Evolutionary conservation across 2,797 vertebrate species (phyloP).

Genomic region (Catharus ustulatus): DNA sequence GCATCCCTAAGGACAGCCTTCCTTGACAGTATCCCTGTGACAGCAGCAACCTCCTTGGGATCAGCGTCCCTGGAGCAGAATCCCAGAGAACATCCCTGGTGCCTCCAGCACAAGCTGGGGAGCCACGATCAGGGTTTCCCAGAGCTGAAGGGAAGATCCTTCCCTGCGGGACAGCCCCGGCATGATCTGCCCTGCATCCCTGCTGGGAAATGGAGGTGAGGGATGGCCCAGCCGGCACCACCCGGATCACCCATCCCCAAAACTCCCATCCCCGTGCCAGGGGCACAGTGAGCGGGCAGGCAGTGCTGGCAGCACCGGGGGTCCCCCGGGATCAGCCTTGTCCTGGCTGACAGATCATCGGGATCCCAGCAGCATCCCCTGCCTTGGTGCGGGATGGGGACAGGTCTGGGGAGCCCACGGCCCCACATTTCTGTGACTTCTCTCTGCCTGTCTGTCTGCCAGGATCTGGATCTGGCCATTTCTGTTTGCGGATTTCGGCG

Average conservation of each 20-base stretch:
- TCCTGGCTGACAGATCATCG: fast-evolving
- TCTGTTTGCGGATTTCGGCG: background rate
- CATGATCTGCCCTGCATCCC: background rate
- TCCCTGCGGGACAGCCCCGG: fast-evolving
- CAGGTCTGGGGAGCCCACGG: background rate
- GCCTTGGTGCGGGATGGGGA: fast-evolving
- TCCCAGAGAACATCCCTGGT: background rate
- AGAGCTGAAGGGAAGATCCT: background rate
- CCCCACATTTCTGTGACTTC: fast-evolving
- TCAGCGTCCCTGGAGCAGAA: background rate
- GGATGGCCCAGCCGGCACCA: background rate
- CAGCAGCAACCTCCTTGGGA: background rate
- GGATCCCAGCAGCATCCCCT: background rate
- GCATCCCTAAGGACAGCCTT: background rate
- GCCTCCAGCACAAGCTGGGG: background rate
- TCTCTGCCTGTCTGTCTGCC: background rate
- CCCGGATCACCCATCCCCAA: background rate
- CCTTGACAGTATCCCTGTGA: background rate
- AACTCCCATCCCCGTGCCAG: fast-evolving
- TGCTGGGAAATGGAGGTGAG: fast-evolving
- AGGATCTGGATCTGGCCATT: background rate
- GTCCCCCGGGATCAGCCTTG: background rate
- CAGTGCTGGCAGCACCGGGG: background rate
- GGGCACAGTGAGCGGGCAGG: fast-evolving
- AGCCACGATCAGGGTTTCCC: background rate